Percentiles rank a stretch among this genome's conserved stretches.
Evolutionary conservation across 2,888 invertebrate genomes (phyloP).

Genomic region (Thysanoteuthis rhombus): DNA sequence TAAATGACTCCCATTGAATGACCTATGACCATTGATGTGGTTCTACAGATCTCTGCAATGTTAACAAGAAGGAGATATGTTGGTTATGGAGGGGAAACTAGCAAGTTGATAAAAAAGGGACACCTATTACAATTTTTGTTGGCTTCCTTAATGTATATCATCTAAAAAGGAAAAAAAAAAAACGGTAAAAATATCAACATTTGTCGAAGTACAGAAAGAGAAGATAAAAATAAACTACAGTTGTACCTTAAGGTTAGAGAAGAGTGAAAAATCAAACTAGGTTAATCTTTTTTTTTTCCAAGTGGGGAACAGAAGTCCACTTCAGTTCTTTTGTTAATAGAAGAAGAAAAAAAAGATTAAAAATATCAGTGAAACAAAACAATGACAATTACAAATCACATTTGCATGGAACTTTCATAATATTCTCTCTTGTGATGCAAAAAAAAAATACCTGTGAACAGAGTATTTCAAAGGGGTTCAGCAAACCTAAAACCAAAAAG

Average conservation of each 20-base stretch:
- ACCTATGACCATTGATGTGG: background rate
- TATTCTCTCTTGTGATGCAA: no score
- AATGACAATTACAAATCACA: background rate
- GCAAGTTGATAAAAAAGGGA: background rate
- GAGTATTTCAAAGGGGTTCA: no score
- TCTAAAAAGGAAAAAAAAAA: background rate
- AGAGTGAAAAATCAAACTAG: background rate
- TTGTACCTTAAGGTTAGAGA: background rate
- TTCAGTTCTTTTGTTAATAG: background rate
- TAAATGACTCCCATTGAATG: background rate
- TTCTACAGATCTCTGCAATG: background rate
- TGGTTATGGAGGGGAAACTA: background rate
- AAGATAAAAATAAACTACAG: background rate
- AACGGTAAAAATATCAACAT: background rate
- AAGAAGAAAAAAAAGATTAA: background rate
- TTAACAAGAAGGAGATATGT: background rate
- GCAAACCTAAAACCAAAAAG: no score
- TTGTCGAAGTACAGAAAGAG: no score
- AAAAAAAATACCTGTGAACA: no score
- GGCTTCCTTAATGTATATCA: background rate
- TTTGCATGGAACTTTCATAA: background rate
- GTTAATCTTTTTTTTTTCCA: background rate
- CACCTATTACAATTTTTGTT: background rate
- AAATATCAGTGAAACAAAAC: background rate
- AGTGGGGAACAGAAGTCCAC: background rate